Base-by-base conservation (phyloP, 2,888 invertebrate species). In the Nemapogon koenigi region DNA sequence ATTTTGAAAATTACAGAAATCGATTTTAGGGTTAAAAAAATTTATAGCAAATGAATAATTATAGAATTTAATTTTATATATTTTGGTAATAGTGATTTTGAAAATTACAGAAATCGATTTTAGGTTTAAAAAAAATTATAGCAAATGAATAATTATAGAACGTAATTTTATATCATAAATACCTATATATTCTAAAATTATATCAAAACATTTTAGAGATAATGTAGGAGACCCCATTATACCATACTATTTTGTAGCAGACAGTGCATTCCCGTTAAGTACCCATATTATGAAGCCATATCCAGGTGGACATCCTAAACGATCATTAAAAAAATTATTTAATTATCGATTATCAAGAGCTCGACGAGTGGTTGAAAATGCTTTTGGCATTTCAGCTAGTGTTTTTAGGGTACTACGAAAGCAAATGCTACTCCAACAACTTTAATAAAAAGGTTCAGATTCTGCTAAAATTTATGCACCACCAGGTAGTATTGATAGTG, bases 351-450 rank as follows among this genome's bases (percentile, higher is more conserved):
- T 46, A 33, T 40, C 38, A 18, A 42, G 46, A 43, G 44, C 42
- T 29, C 41, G 49, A 27, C 43, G 44, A 28, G 38, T 43, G 11
- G 47, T 47, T 17, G 46, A 48, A 41, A 46, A 44, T 40, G 43
- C 33, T 18, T 49, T 48, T 43, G 46, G 47, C 18, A 44, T 46
- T 25, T 16, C 27, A 29, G 28, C 41, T 28, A 29, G 31, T 29
- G 41, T 42, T 18, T 49, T 45, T 38, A 41, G 43, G 41, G 44
- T 49, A 40, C 22, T 47, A 35, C 31, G 45, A 38, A 49, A 47
- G 42, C 46, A 42, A 28, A 47, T 47, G 38, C 38, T 43, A 16
- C 41, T 45, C 37, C 42, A 43, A 35, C 43, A 41, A 28, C 41
- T 38, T 38, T 33, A 39, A 42, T 10, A 19, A 13, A 35, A 13